Conservation (phyloP, 2,888 invertebrate genomes). For the Rhaphigaster nebulosa region DNA sequence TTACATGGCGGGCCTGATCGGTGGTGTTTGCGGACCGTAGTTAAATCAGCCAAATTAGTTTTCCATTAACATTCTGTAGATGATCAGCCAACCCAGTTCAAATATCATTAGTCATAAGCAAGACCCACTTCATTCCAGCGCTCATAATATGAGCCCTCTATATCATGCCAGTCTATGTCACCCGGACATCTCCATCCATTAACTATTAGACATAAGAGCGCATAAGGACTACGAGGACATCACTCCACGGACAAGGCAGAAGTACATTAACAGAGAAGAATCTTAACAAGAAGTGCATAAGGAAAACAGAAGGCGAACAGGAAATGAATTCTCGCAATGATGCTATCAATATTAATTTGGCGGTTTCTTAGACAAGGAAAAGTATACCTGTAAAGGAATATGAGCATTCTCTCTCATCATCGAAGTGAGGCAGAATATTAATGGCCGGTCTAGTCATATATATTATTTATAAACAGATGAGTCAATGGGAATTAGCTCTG, state of each 20-base stretch:
- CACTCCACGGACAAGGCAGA: background rate
- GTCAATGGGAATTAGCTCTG: too few relatives aligned
- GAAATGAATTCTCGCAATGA: background rate
- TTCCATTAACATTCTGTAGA: background rate
- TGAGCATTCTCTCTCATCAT: too few relatives aligned
- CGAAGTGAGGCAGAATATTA: too few relatives aligned
- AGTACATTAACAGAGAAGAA: background rate
- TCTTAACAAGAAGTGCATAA: too few relatives aligned
- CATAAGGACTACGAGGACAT: background rate
- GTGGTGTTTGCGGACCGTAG: too few relatives aligned
- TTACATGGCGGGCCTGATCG: too few relatives aligned
- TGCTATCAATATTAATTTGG: background rate
- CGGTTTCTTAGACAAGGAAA: background rate
- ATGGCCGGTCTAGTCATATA: too few relatives aligned
- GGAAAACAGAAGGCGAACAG: background rate
- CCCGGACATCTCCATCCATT: background rate
- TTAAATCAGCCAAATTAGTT: too few relatives aligned
- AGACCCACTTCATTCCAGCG: background rate
- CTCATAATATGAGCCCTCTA: too few relatives aligned
- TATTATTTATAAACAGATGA: too few relatives aligned
- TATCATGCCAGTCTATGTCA: background rate
- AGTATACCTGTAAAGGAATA: too few relatives aligned
- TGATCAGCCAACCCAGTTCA: background rate
- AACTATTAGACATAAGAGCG: background rate
- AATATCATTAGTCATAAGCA: background rate